These are phyloP conservation scores for Rhizoglyphus robini DNA, from an alignment of 1,140 invertebrate species.

Conservation along the genomic window DNA sequence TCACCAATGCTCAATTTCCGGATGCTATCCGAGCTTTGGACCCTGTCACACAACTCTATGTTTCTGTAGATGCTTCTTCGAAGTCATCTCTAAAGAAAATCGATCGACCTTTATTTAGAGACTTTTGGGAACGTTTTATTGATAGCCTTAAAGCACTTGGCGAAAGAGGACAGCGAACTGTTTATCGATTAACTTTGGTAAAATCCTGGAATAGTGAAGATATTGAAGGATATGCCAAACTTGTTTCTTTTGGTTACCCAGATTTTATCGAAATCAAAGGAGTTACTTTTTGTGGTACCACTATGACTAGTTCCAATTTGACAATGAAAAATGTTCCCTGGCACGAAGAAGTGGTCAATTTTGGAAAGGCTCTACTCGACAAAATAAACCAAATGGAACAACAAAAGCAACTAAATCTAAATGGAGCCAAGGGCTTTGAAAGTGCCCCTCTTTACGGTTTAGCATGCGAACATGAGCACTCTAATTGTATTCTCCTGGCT, in stretches of 20 bases:
- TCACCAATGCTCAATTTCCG: conserved; percentile 52
- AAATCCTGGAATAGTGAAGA: conserved; percentile 50
- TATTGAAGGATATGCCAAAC: conserved; percentile 44
- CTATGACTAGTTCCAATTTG: conserved; percentile 40
- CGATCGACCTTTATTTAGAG: conserved; percentile 46
- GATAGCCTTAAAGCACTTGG: conserved; percentile 42
- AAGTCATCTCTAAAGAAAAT: conserved; percentile 51
- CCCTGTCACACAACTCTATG: conserved; percentile 50
- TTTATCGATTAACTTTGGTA: conserved; percentile 49
- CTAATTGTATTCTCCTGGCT: conserved; percentile 47
- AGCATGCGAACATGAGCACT: conserved; percentile 50
- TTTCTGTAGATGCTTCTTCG: conserved; percentile 48
- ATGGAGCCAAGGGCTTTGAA: not conserved
- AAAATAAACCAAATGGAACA: conserved; percentile 29
- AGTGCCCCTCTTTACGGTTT: conserved; percentile 39
- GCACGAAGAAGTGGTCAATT: conserved; percentile 47
- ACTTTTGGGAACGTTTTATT: conserved; percentile 49
- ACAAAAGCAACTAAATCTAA: not conserved
- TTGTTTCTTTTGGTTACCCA: conserved; percentile 45
- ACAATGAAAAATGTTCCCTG: conserved; percentile 53
- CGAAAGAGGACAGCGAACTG: conserved; percentile 47
- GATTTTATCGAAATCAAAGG: conserved; percentile 55
- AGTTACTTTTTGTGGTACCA: conserved; percentile 49
- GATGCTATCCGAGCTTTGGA: conserved; percentile 43
- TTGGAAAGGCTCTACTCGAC: conserved; percentile 39